phyloP scores from a whole-genome alignment of 1,140 invertebrate species.

The Saccostrea echinata region DNA sequence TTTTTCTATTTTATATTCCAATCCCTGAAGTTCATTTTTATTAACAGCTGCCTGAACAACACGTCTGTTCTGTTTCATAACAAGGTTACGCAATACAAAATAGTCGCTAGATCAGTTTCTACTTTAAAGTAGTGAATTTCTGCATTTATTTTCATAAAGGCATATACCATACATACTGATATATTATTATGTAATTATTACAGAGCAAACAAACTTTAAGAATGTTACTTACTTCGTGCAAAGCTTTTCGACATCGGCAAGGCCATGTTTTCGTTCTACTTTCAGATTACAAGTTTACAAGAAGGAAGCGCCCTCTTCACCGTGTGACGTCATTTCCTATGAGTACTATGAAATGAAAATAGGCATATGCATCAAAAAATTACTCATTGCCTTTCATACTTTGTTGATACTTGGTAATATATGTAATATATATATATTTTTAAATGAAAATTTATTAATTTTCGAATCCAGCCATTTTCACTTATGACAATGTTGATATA shows the following conservation, averaged over 20 bases:
- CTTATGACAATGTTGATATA: background rate
- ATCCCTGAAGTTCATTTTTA: too few relatives aligned
- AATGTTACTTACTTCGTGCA: constrained; percentile 4
- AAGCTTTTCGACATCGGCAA: constrained; percentile 16
- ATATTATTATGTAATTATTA: background rate
- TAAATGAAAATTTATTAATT: background rate
- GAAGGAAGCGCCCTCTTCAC: constrained; percentile 2
- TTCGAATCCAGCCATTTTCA: background rate
- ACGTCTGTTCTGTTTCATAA: background rate
- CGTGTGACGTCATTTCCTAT: background rate
- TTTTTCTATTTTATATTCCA: too few relatives aligned
- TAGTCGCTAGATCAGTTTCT: background rate
- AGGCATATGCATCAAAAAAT: background rate
- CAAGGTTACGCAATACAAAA: background rate
- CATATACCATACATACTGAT: background rate
- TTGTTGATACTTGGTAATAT: background rate
- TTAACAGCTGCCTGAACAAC: background rate
- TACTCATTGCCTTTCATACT: background rate
- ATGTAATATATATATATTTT: background rate
- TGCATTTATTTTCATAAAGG: background rate
- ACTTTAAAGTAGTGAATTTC: background rate
- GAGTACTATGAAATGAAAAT: constrained; percentile 21
- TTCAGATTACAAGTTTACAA: background rate
- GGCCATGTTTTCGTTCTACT: constrained; percentile 26
- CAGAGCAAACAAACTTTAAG: background rate